Base-by-base conservation (phyloP, 1,140 invertebrate genomes). In the Paracyclopina nana region DNA sequence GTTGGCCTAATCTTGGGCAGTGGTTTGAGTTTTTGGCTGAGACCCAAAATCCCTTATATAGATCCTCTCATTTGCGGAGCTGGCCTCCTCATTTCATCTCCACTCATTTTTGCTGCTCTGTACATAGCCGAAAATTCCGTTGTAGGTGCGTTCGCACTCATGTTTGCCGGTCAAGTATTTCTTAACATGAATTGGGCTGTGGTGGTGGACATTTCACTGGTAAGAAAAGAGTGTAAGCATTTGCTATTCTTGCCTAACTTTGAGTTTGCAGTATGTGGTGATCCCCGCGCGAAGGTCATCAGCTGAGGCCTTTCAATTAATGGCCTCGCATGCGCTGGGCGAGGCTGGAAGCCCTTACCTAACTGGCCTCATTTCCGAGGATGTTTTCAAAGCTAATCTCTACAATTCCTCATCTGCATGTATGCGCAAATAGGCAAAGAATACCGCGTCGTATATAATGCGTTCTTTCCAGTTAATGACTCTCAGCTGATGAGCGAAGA, bases 171-270 rank as follows among this genome's bases (percentile, higher is more conserved):
- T 29, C 76, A 83, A 66, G 60, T 80, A 56, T 68, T 74, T 57
- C 70, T 98, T 56, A 97, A 95, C 70, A 71, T 97, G 51, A 96
- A 92, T 62, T 98, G 94, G 94, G 80, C 92, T 4, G 81, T 98
- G 63, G 87, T 96, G 53, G 86, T 91, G 44, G 94, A 99, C 68
- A 94, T 98, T 55, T 70, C 96, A 57, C 70, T 98, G 78, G 90
- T 95, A 77, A 85, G 80, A n/a, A n/a, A n/a, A n/a, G 30, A 31
- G 14, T 9, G 30, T 31, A 9, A n/a, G 30, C 30, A 9, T n/a
- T 38, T 9, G 9, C 29, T 38, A n/a, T 38, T 4, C 3, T 4
- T n/a, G 20, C 3, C 34, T 38, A 2, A 5, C 20, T 38, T 38
- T 8, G 4, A 38, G 20, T 62, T 72, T 73, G 41, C 64, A 90